Evolutionary conservation across 1,140 invertebrate genomes (phyloP), one percentile per base, ranked within the genome.

Genomic region (Drosophila sproati): DNA sequence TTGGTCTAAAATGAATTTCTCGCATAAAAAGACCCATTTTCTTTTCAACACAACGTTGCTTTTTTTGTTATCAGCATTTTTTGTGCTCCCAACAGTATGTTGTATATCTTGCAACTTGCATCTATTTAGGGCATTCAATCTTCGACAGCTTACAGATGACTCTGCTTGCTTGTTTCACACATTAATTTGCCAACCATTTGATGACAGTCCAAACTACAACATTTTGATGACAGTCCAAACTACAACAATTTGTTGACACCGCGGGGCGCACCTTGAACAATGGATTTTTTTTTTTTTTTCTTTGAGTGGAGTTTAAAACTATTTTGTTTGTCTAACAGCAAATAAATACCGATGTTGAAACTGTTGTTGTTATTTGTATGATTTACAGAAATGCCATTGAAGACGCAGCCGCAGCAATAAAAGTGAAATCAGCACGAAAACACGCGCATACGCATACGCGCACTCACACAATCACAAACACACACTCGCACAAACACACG

Each of bases 331-430:
- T 60, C 31, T 45, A 74, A 77, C 37, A 67, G 34, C 48, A 31
- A 63, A 66, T 67, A 56, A 72, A 78, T 60, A 29, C 64, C 64
- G 55, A 43, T 59, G 68, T 66, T 51, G 39, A 43, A 4, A n/a
- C 50, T 55, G 52, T 45, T 57, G 73, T 75, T 87, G 68, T 77
- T 76, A 52, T 73, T 66, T 83, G 59, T 62, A 55, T 60, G 72
- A 74, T 56, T 88, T 89, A 78, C 85, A 89, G 85, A 89, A 85
- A 89, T 85, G 56, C 85, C 85, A 89, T 83, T 89, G 74, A 89
- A 71, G 70, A 83, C 66, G 70, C 78, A 74, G 80, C 72, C 67
- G 66, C 54, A 75, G 77, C 66, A 89, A 85, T 89, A 89, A 89
- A 89, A 89, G 85, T 89, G 85, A 89, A 89, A 87, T 87, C 81